These are phyloP conservation scores for Petrocephalus microphthalmus DNA, from an alignment of 2,113 vertebrate species.

Conservation along the genomic window DNA sequence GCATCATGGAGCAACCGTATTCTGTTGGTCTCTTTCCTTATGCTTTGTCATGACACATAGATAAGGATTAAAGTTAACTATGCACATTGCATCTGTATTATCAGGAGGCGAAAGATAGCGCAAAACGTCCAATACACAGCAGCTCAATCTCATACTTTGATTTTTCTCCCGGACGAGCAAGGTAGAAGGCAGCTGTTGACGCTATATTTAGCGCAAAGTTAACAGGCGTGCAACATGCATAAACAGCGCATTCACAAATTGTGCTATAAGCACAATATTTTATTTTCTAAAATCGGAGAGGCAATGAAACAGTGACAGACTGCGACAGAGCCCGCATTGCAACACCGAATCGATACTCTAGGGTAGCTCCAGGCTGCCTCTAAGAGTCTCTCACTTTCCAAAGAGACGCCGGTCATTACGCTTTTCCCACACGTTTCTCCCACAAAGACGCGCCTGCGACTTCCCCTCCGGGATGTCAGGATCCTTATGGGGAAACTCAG, in stretches of 20 bases:
- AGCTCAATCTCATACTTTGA: neutral
- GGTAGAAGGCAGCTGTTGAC: neutral
- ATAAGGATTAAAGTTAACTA: neutral
- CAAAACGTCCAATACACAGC: neutral
- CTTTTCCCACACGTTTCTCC: neutral
- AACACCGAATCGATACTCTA: slow-evolving; percentile 42
- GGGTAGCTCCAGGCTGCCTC: slow-evolving; percentile 36
- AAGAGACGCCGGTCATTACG: neutral
- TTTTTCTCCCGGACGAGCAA: neutral
- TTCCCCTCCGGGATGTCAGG: neutral
- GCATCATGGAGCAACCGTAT: neutral
- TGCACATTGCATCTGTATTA: neutral
- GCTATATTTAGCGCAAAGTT: slow-evolving; percentile 6
- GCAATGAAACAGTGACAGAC: slow-evolving; percentile 18
- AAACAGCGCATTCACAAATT: neutral
- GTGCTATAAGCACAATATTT: neutral
- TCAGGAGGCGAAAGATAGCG: neutral
- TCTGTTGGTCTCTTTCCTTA: neutral
- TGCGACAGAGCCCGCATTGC: slow-evolving; percentile 52
- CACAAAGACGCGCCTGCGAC: neutral
- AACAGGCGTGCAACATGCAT: neutral
- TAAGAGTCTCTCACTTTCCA: slow-evolving; percentile 13
- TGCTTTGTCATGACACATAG: neutral
- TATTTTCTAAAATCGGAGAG: neutral
- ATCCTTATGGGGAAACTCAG: neutral